Base-by-base conservation (phyloP, 2,888 invertebrate genomes). In the Athalia cordata region DNA sequence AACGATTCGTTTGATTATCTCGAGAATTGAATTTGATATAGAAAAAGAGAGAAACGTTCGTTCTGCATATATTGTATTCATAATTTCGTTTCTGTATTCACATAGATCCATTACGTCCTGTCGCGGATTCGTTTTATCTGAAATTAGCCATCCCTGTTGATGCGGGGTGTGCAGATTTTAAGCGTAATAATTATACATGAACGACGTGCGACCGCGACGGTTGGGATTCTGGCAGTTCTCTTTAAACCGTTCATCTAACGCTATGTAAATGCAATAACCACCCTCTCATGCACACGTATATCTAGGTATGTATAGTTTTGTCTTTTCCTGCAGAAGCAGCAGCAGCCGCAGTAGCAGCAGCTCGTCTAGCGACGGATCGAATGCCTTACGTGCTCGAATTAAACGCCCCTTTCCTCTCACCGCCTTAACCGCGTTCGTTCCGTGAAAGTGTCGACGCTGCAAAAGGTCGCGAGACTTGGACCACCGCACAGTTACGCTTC, bases 381-480 rank as follows among this genome's bases (percentile, higher is more conserved):
- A 72, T 59, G 45, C 57, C 62, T 75, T 15, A 61, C 75, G 75
- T 75, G 49, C 64, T 75, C 43, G 75, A 75, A 75, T 75, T 75
- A 75, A 75, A 62, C 75, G 62, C 75, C 15, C 13, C 43, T 15
- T 5, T 15, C 67, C 11, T n/a, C 52, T 13, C 50, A 7, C 43
- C 43, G 6, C 43, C 65, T 7, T 13, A 62, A 8, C 62, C 62
- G 55, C n/a, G 70, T 72, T 57, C n/a, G 13, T 59, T 43, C 64
- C 50, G 62, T 9, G 64, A 64, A 75, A 75, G 75, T 75, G 75
- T 75, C 75, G 64, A 75, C 62, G 75, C 62, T 61, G 75, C 75
- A 64, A 64, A 75, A 75, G 52, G 72, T 61, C 15, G 61, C 45
- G n/a, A 1, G 57, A 59, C 62, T 13, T 62, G 62, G 62, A 62